Conservation (phyloP, 2,888 invertebrate genomes). For the Geophilus truncorum region DNA sequence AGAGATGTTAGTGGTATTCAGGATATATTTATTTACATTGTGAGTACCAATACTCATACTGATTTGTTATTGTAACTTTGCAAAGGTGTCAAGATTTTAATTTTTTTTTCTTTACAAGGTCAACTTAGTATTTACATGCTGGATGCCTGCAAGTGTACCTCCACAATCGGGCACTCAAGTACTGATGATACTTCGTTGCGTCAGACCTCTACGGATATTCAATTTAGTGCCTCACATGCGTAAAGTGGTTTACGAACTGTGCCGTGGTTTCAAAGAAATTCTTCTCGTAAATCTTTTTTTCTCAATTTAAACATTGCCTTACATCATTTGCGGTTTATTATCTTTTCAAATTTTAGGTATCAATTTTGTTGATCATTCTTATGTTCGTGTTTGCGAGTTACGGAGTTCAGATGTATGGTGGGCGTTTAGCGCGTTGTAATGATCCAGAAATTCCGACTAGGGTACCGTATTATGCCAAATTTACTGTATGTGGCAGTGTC, state of each 20-base stretch:
- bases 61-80: no score
- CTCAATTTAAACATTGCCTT: neutral
- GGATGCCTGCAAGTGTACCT: constrained; percentile 91
- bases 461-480: no score
- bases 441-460: constrained; percentile 71
- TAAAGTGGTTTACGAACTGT: constrained; percentile 96
- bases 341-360: constrained; percentile 61
- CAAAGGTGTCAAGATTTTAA: neutral
- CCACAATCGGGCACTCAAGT: constrained; percentile 91
- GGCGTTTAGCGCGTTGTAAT: constrained; percentile 91
- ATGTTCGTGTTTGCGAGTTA: constrained; percentile 99
- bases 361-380: constrained; percentile 87
- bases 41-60: no score
- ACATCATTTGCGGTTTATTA: neutral
- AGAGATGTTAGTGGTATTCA: constrained; percentile 95
- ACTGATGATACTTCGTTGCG: constrained; percentile 92
- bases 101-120: constrained; percentile 57
- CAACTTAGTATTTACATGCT: constrained; percentile 88
- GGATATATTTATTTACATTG: constrained; percentile 95
- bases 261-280: constrained; percentile 98
- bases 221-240: constrained; percentile 98
- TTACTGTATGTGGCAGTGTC: no score
- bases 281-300: constrained; percentile 62
- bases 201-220: constrained; percentile 93
- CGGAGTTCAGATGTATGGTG: constrained; percentile 96